phyloP scores from a whole-genome alignment of 2,113 vertebrate genomes.

The Corythornis vintsioides region DNA sequence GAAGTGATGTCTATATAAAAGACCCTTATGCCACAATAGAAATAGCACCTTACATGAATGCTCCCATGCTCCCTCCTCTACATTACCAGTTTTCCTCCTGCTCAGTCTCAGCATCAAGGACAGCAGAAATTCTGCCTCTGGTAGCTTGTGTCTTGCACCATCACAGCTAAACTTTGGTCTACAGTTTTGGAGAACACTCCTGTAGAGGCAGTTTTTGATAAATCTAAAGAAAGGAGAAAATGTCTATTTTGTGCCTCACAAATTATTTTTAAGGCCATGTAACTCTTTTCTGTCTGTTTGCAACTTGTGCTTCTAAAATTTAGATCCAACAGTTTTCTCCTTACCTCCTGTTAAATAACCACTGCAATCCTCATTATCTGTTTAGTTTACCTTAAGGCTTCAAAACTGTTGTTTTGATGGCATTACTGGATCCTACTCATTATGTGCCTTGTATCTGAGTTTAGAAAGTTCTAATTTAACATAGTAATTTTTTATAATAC shows the following conservation, averaged over 20 bases:
- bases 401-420: neutral
- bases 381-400: neutral
- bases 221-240: neutral
- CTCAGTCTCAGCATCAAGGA: neutral
- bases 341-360: neutral
- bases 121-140: neutral
- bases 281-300: neutral
- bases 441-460: neutral
- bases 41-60: conserved; percentile 21
- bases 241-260: neutral
- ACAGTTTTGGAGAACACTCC: neutral
- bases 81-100: neutral
- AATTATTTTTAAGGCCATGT: neutral
- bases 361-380: neutral
- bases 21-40: neutral
- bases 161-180: neutral
- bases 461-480: neutral
- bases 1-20: conserved; percentile 18
- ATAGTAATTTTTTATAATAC: neutral
- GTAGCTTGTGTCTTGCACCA: neutral
- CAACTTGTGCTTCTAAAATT: neutral
- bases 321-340: neutral
- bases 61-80: neutral
- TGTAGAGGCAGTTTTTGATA: neutral
- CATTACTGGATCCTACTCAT: neutral